A percentile compares a stretch with the other conserved stretches of the same genome.
phyloP scores from a whole-genome alignment of 1,140 invertebrate genomes.

The Anthonomus grandis region DNA sequence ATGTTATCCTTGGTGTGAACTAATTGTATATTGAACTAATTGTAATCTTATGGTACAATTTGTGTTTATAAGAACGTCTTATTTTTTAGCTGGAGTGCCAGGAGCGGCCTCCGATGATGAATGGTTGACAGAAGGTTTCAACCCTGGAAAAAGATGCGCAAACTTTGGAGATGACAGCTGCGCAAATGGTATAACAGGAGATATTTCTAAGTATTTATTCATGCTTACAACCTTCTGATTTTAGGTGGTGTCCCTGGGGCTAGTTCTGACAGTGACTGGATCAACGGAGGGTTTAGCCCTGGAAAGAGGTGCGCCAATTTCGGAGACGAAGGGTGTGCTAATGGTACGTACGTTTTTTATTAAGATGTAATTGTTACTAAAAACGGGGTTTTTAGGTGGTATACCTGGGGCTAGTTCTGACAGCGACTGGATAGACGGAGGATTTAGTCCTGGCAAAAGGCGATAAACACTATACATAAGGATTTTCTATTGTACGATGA shows the following conservation, averaged over 20 bases:
- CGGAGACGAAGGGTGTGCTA: constrained; percentile 21
- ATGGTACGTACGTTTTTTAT: constrained; percentile 4
- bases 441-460: constrained; percentile 26
- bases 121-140: constrained; percentile 21
- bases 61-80: no score
- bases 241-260: constrained; percentile 20
- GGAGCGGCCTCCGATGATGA: constrained; percentile 22
- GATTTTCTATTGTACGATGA: neutral
- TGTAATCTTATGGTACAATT: no score
- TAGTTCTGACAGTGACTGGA: constrained; percentile 17
- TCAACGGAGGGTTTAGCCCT: constrained; percentile 14
- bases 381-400: constrained; percentile 8
- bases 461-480: neutral
- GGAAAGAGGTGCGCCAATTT: constrained; percentile 26
- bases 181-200: constrained; percentile 10
- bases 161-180: constrained; percentile 22
- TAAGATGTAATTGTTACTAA: neutral
- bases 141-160: constrained; percentile 27
- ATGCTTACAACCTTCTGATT: neutral
- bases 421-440: constrained; percentile 25
- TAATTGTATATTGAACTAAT: no score
- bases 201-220: neutral
- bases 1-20: no score
- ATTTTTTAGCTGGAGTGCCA: constrained; percentile 18
- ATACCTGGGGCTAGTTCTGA: constrained; percentile 21